A percentile compares a stretch with the other conserved stretches of the same genome.
These are phyloP conservation scores for Aphidius colemani DNA, from an alignment of 2,888 invertebrate genomes.

Conservation along the genomic window DNA sequence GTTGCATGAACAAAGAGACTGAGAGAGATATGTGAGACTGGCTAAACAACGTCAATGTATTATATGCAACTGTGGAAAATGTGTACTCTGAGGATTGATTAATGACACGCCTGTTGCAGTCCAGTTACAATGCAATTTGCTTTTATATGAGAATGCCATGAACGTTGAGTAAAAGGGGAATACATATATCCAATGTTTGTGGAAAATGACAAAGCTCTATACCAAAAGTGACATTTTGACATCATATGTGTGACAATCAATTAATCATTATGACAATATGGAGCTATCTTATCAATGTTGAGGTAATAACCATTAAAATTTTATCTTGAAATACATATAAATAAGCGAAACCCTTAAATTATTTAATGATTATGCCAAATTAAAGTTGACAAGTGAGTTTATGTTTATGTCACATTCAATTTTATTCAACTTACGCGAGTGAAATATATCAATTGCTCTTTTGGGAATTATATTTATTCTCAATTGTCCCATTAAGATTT, in stretches of 20 bases:
- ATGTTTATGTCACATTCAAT: conserved; percentile 46
- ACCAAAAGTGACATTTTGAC: conserved; percentile 59
- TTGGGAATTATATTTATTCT: conserved; percentile 34
- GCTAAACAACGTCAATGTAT: conserved; percentile 25
- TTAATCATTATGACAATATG: conserved; percentile 53
- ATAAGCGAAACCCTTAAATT: no score
- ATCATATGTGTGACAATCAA: conserved; percentile 58
- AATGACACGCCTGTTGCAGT: conserved; percentile 61
- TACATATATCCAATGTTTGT: conserved; percentile 47
- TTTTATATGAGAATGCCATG: conserved; percentile 35
- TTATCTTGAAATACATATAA: no score
- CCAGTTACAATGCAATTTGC: conserved; percentile 60
- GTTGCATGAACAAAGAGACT: conserved; percentile 6
- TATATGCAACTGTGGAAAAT: conserved; percentile 47
- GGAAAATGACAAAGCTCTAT: conserved; percentile 58
- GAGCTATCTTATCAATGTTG: no score
- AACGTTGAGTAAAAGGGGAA: conserved; percentile 12
- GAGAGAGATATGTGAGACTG: conserved; percentile 23
- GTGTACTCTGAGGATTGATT: conserved; percentile 58
- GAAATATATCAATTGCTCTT: conserved; percentile 51
- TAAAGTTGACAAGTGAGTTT: background rate
- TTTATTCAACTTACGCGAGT: conserved; percentile 47
- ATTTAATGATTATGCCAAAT: no score
- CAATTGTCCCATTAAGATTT: background rate
- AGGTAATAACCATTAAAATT: no score